Conservation (phyloP, 2,113 vertebrate species). For the Labrus mixtus region DNA sequence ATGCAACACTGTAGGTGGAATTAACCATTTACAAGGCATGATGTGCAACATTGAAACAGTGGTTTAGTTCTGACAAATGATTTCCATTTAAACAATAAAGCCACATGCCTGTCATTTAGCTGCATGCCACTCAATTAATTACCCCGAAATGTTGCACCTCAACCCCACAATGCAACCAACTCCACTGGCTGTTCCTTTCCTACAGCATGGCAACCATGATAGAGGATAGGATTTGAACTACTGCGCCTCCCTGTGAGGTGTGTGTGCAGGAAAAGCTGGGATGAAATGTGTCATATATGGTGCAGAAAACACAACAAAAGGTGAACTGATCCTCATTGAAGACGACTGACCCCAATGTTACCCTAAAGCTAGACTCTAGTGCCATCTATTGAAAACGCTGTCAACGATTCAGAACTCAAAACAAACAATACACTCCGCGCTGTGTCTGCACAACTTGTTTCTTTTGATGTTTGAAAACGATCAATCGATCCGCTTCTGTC, state of each 20-base stretch:
- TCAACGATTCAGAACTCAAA: conserved; percentile 72
- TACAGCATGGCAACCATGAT: conserved; percentile 1
- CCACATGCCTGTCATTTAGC: neutral
- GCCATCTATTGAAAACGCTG: conserved; percentile 95
- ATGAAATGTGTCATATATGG: conserved; percentile 32
- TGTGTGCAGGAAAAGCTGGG: conserved; percentile 7
- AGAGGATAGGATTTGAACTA: conserved; percentile 2
- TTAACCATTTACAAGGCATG: conserved; percentile 10
- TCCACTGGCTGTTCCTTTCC: conserved; percentile 12
- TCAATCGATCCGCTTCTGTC: conserved; percentile 10
- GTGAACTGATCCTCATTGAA: conserved; percentile 61
- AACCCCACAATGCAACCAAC: conserved; percentile 30
- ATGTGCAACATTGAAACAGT: conserved; percentile 17
- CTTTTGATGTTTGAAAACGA: neutral
- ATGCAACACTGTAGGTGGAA: conserved; percentile 23
- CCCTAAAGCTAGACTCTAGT: conserved; percentile 92
- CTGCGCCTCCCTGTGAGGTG: conserved; percentile 5
- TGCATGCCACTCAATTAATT: conserved; percentile 36
- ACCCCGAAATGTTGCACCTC: too few relatives aligned
- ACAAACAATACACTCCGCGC: conserved; percentile 7
- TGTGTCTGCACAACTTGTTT: neutral
- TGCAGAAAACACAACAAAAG: conserved; percentile 43
- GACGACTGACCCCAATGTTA: conserved; percentile 82
- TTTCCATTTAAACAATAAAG: conserved; percentile 20
- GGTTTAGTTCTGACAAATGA: conserved; percentile 8